Base-by-base conservation (phyloP, 2,797 vertebrate species). In the Falco cherrug region DNA sequence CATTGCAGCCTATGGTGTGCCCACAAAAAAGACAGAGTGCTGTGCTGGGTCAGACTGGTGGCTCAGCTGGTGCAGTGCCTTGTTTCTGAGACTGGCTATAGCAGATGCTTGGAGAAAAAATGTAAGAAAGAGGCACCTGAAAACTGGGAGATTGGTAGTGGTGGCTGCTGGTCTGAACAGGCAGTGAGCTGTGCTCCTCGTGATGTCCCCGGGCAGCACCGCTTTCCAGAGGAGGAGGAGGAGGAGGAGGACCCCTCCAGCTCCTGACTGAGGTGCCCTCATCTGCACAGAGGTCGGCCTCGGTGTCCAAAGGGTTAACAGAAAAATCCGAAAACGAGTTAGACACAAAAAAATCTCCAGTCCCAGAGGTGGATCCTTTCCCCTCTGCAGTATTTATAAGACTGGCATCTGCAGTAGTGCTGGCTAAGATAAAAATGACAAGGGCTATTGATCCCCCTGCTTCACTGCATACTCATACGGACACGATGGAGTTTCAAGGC, bases 381-480 rank as follows among this genome's bases (percentile, higher is more conserved):
- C 90, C 73, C 6, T 6, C 87, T 94, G 93, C 87, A 95, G 83
- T 95, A 78, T 96, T 94, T 90, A 13, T 89, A 84, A 84, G 69
- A 75, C 61, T 91, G 87, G 63, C 82, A 92, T 88, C 90, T 79
- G 79, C 90, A 88, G 79, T 15, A 87, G 37, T 75, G 84, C 92
- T 97, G 91, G 76, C 90, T 94, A 71, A 93, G 95, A 91, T 60
- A 78, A 96, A 97, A 93, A 94, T 86, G 92, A 89, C 90, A 84
- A 94, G 93, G 92, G 73, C 88, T 97, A 96, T 94, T 94, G 92
- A 97, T 97, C 73, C 69, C 87, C 61, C 65, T 81, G 89, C 89
- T 89, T 95, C 73, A 5, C 75, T 83, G 57, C 35, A 31, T 29
- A 71, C 39, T 61, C 7, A 0, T 45, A 31, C 54, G 2, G 35